These are phyloP conservation scores for Aphaenogaster ashmeadi DNA, from an alignment of 1,140 invertebrate genomes.

Conservation along the genomic window DNA sequence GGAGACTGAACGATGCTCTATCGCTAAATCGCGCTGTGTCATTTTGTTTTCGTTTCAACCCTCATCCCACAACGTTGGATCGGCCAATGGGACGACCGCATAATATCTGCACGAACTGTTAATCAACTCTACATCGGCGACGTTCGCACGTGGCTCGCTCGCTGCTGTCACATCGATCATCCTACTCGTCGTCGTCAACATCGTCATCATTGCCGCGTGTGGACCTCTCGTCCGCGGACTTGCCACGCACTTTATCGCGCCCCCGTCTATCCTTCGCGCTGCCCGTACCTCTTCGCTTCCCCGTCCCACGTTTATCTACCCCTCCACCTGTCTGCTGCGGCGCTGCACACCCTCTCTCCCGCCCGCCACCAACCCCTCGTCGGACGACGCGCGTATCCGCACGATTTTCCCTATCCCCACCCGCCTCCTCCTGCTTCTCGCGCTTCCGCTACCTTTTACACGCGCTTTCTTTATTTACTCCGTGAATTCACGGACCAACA, in stretches of 20 bases:
- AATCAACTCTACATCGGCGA: constrained; percentile 39
- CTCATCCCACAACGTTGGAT: constrained; percentile 32
- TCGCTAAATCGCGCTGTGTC: constrained; percentile 71
- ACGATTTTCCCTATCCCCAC: constrained; percentile 71
- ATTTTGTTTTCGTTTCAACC: constrained; percentile 66
- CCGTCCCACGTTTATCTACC: constrained; percentile 68
- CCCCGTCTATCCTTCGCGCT: constrained; percentile 72
- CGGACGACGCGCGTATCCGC: constrained; percentile 73
- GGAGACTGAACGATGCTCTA: background rate
- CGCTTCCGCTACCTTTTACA: constrained; percentile 67
- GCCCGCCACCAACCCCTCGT: constrained; percentile 62
- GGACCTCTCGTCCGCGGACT: constrained; percentile 71
- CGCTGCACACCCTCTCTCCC: constrained; percentile 74
- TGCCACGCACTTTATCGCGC: constrained; percentile 69
- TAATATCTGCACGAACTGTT: constrained; percentile 25
- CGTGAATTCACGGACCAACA: constrained; percentile 75
- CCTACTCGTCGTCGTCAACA: constrained; percentile 60
- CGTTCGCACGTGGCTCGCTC: constrained; percentile 56
- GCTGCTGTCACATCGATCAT: constrained; percentile 70
- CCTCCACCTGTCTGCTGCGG: constrained; percentile 73
- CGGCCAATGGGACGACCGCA: constrained; percentile 10
- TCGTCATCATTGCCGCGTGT: constrained; percentile 56
- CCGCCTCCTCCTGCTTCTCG: constrained; percentile 35
- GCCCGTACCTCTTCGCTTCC: constrained; percentile 55
- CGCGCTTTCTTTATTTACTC: constrained; percentile 84